Conservation (phyloP, 92 coral and sea anemone species). For the Montipora capitata region DNA sequence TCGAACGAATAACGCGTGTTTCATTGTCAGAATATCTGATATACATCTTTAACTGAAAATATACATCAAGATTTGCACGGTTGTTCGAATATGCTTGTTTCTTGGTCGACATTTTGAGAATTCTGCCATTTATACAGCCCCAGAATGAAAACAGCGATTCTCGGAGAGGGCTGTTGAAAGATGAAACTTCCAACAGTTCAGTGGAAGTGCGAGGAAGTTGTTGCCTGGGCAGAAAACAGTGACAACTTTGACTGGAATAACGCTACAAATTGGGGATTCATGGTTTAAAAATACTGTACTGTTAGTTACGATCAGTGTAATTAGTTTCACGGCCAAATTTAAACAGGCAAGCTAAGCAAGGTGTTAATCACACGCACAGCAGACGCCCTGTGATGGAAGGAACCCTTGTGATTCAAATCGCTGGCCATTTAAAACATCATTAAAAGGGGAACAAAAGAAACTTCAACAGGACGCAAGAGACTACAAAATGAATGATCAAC, state of each 20-base stretch:
- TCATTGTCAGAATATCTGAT: no score
- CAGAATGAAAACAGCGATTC: not conserved
- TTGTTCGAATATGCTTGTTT: no score
- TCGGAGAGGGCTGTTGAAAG: not conserved
- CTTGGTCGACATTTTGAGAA: not conserved
- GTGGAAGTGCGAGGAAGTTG: constrained; percentile 7
- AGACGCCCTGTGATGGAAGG: not conserved
- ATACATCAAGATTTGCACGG: not conserved
- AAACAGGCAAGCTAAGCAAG: not conserved
- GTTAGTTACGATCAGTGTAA: no score
- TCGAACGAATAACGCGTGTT: not conserved
- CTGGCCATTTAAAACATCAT: not conserved
- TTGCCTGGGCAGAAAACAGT: not conserved
- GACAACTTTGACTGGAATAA: no score
- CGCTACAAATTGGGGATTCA: no score
- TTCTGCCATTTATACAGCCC: not conserved
- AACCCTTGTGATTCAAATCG: not conserved
- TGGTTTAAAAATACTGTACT: no score
- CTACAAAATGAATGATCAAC: constrained; percentile 1
- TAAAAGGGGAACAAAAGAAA: not conserved
- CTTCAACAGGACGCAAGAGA: constrained; percentile 49
- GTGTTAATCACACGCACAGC: not conserved
- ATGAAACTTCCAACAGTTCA: not conserved
- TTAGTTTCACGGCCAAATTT: no score
- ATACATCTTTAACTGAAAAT: no score